Conservation (phyloP, 2,797 vertebrate genomes). For the Cuniculus paca region DNA sequence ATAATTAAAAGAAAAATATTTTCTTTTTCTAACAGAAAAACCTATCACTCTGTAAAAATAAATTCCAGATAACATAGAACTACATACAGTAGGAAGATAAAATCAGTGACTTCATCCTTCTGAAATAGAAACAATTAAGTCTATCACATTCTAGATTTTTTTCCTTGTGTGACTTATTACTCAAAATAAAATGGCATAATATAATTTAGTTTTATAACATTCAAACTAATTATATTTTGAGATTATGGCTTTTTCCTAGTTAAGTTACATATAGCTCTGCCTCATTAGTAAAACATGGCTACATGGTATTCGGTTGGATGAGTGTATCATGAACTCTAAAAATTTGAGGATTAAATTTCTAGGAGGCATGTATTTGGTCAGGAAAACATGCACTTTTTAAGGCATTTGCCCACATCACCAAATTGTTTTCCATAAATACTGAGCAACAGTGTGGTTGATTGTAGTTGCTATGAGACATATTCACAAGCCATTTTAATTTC, state of each 20-base stretch:
- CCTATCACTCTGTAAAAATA: background rate
- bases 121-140: background rate
- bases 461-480: background rate
- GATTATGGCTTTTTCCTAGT: background rate
- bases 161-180: constrained; percentile 17
- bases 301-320: background rate
- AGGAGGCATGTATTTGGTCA: background rate
- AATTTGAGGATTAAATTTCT: constrained; percentile 18
- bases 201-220: background rate
- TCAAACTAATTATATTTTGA: constrained; percentile 35
- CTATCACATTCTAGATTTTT: background rate
- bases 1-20: constrained; percentile 14
- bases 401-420: background rate
- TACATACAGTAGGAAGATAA: background rate
- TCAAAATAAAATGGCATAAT: background rate
- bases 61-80: background rate
- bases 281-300: background rate
- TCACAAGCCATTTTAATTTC: constrained; percentile 36
- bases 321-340: background rate
- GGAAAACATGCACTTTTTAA: background rate
- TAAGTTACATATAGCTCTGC: background rate
- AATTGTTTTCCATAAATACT: background rate
- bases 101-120: background rate
- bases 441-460: background rate
- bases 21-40: constrained; percentile 46